Percentiles rank a stretch among this genome's conserved stretches.
These are phyloP conservation scores for Phalacrocorax aristotelis DNA, from an alignment of 2,113 vertebrate genomes.

Conservation along the genomic window DNA sequence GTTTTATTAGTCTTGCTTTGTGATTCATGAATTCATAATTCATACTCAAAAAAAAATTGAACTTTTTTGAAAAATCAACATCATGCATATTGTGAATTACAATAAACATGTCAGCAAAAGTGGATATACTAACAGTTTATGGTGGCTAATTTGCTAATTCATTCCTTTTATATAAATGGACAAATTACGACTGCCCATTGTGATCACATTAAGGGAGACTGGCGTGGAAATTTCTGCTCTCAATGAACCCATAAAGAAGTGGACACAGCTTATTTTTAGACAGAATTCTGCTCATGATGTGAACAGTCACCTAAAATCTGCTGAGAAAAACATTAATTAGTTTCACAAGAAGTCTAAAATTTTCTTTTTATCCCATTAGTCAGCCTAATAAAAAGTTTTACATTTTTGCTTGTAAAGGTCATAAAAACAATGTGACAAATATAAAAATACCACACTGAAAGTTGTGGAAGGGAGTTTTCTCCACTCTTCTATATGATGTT, in stretches of 20 bases:
- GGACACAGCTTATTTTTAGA: slow-evolving; percentile 57
- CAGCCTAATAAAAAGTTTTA: slow-evolving; percentile 57
- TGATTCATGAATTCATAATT: slow-evolving; percentile 41
- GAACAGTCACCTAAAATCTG: slow-evolving; percentile 62
- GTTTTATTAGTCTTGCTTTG: not conserved
- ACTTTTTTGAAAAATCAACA: slow-evolving; percentile 34
- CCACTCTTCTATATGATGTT: slow-evolving; percentile 22
- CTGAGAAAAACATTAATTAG: slow-evolving; percentile 48
- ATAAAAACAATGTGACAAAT: slow-evolving; percentile 30
- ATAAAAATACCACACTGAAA: slow-evolving; percentile 57
- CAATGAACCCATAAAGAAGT: slow-evolving; percentile 53
- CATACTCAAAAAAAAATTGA: slow-evolving; percentile 40
- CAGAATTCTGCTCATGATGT: slow-evolving; percentile 39
- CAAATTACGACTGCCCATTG: slow-evolving; percentile 38
- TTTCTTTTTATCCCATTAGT: slow-evolving; percentile 64
- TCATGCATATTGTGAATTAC: slow-evolving; percentile 24
- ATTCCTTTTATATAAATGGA: slow-evolving; percentile 49
- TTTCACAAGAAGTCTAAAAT: slow-evolving; percentile 49
- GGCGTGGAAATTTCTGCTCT: slow-evolving; percentile 63
- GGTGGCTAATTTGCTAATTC: slow-evolving; percentile 43
- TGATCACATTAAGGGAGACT: slow-evolving; percentile 59
- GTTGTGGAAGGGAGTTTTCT: not conserved
- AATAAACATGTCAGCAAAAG: slow-evolving; percentile 62
- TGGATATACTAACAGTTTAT: slow-evolving; percentile 55
- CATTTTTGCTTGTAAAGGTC: slow-evolving; percentile 32